Base-by-base conservation (phyloP, 2,888 invertebrate genomes). In the Apodemia arnacis region DNA sequence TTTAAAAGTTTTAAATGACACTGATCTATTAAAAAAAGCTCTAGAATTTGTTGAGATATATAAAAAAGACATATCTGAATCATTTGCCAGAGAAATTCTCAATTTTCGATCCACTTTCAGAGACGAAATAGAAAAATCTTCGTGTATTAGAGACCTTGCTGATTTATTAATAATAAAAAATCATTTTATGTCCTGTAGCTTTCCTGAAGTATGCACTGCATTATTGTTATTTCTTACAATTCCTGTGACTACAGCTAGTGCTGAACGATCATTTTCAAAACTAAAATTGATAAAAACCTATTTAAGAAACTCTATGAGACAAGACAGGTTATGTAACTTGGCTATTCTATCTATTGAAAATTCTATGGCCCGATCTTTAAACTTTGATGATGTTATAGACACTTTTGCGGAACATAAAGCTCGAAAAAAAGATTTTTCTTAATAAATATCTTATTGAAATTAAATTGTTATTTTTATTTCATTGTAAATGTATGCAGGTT, bases 1-100 rank as follows among this genome's bases (percentile, higher is more conserved):
- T 89, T 89, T 85, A 18, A 54, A 87, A 87, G 63, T 41, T 87
- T 85, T 84, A n/a, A 85, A 79, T 54, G 85, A 85, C 38, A 90
- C 85, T 85, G 87, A 88, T 84, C 78, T 87, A 76, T 88, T 88
- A 82, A 76, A 83, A 66, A 89, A 73, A 34, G 73, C 80, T 80
- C n/a, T 80, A 54, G 80, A 81, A 82, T 87, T 89, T 84, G 81
- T 85, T 83, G 44, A 85, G 13, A 74, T 78, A 87, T 87, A 87
- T 41, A 76, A 85, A 83, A 80, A 84, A 84, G 79, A 84, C 44
- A 83, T 86, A 84, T 86, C 82, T 27, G 27, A 27, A 27, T 27
- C 75, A 81, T 82, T 82, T 77, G 66, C 75, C 83, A 77, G 66
- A 27, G 74, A 85, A 83, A 88, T 81, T 77, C 72, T 88, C 78